A percentile compares a stretch with the other conserved stretches of the same genome.
These are phyloP conservation scores for Orius laevigatus DNA, from an alignment of 1,140 invertebrate genomes.

Conservation along the genomic window DNA sequence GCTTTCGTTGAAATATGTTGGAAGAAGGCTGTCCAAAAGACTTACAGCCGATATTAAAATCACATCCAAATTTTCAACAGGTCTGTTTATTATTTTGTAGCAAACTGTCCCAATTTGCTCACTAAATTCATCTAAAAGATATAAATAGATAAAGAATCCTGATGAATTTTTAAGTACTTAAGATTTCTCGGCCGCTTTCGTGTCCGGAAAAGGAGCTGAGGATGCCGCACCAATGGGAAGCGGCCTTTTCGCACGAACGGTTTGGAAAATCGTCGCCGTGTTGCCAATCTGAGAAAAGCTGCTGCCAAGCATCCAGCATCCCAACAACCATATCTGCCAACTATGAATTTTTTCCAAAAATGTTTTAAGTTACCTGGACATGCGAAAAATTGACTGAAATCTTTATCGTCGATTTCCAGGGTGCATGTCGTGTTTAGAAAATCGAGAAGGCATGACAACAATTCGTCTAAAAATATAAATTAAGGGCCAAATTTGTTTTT, in stretches of 20 bases:
- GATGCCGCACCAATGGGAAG: constrained; percentile 15
- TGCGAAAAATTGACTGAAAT: constrained; percentile 18
- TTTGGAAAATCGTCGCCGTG: constrained; percentile 15
- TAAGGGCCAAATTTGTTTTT: background rate
- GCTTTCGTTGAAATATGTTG: constrained; percentile 11
- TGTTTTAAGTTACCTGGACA: constrained; percentile 15
- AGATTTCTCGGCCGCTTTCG: constrained; percentile 11
- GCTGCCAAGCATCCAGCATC: constrained; percentile 18
- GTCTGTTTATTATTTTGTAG: background rate
- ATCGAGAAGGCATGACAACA: constrained; percentile 14
- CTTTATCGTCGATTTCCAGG: constrained; percentile 15
- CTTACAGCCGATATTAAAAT: constrained; percentile 14
- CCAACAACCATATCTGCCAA: constrained; percentile 14
- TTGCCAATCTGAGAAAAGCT: constrained; percentile 13
- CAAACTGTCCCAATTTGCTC: constrained; percentile 2
- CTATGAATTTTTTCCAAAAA: background rate
- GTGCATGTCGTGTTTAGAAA: constrained; percentile 18
- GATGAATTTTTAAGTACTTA: no score
- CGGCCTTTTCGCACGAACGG: constrained; percentile 15
- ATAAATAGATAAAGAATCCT: background rate
- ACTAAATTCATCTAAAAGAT: constrained; percentile 9
- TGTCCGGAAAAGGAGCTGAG: constrained; percentile 14
- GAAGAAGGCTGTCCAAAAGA: constrained; percentile 12
- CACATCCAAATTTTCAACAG: constrained; percentile 8
- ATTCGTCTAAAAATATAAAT: constrained; percentile 15